A percentile compares a stretch with the other conserved stretches of the same genome.
Evolutionary conservation across 2,888 invertebrate genomes (phyloP).

Genomic region (Eutolmus rufibarbis): DNA sequence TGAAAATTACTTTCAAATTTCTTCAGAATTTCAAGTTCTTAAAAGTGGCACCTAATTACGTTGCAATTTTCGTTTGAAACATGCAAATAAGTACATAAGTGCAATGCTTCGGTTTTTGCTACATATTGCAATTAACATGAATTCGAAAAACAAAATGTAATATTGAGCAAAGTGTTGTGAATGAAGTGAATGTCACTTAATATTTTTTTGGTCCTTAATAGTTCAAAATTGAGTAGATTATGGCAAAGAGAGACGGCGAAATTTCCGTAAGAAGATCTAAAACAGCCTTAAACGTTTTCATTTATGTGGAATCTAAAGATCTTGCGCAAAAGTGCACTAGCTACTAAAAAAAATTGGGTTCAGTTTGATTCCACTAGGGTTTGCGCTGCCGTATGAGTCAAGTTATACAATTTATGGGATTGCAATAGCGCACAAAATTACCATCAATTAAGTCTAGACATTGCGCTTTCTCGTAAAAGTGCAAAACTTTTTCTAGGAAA

Average conservation of each 20-base stretch:
- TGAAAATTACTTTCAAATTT: too few species aligned
- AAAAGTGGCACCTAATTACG: too few species aligned
- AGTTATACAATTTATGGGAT: neutral
- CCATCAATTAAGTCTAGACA: neutral
- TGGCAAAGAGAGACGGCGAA: neutral
- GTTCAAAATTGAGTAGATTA: neutral
- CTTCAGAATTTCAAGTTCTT: too few species aligned
- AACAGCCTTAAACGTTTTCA: neutral
- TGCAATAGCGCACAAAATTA: neutral
- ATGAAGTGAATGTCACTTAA: neutral
- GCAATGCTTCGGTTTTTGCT: neutral
- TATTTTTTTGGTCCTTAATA: neutral
- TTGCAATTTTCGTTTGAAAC: neutral
- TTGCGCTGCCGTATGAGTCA: neutral
- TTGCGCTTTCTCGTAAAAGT: neutral
- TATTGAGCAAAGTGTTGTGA: neutral
- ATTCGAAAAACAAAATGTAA: neutral
- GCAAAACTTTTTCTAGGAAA: neutral
- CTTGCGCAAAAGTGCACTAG: neutral
- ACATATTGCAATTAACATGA: neutral
- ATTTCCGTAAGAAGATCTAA: neutral
- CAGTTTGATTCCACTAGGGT: neutral
- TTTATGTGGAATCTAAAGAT: neutral
- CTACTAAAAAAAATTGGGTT: neutral
- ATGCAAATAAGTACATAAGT: neutral